Base-by-base conservation (phyloP, 2,113 vertebrate genomes). In the Rafetus swinhoei region DNA sequence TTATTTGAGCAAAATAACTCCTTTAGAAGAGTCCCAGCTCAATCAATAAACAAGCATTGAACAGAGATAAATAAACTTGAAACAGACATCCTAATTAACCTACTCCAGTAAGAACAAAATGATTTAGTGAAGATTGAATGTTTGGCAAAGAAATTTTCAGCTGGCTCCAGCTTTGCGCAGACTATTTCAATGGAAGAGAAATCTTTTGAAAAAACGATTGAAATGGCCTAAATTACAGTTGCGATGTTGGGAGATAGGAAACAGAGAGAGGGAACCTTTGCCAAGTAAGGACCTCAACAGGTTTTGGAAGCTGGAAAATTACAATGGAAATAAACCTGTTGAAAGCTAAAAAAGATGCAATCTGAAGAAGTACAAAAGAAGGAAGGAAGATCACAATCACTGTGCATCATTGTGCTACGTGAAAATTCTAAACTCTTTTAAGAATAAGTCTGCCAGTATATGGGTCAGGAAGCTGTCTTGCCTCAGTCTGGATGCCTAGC, bases 311-410 rank as follows among this genome's bases (percentile, higher is more conserved):
- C 56, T 85, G 56, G 94, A 95, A 96, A 90, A 87, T 90, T 92
- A 54, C 32, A 94, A 96, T 98, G 97, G 98, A 98, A 98, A 98
- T 96, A 98, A 98, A 98, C 97, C 97, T 98, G 98, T 95, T 97
- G 97, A 97, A 98, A 98, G 96, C 97, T 96, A 97, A 97, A 95
- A 97, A 98, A 98, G 98, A 96, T 95, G 50, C 80, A 90, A 88
- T 94, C 93, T 1, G 6, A 86, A 88, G 89, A 83, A 98, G 94
- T 24, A 98, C 98, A 98, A 98, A 98, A 98, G 98, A 95, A 98
- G 98, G 98, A 98, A 98, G 98, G 98, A 98, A 98, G 98, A 97
- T 98, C 97, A 97, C 96, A 96, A 93, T 97, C 18, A 22, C 21
- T 84, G 55, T 85, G 90, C 6, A 84, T 95, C 94, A 96, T 94